Conservation (phyloP, 2,888 invertebrate genomes). For the Drosophila cognata region DNA sequence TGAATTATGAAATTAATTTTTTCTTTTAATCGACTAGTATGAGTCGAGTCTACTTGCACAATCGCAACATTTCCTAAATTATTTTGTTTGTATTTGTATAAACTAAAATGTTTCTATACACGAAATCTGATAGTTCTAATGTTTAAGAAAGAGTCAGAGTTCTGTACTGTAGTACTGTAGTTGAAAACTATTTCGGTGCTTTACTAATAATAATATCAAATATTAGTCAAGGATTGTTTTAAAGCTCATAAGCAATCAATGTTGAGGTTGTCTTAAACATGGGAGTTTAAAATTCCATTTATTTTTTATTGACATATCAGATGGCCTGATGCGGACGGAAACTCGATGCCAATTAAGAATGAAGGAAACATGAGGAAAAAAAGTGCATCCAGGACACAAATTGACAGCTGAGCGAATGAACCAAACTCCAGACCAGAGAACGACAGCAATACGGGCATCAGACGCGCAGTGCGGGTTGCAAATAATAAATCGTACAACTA, state of each 20-base stretch:
- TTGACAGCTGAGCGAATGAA: conserved; percentile 57
- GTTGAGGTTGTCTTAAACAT: neutral
- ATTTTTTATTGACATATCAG: conserved; percentile 23
- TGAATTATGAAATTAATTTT: neutral
- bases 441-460: conserved; percentile 3
- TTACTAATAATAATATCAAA: neutral
- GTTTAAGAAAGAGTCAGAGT: no score
- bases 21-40: no score
- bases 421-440: conserved; percentile 22
- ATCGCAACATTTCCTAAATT: no score
- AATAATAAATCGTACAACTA: conserved; percentile 51
- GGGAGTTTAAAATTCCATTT: neutral
- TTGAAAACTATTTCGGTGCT: no score
- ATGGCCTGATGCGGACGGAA: conserved; percentile 48
- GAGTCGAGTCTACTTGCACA: no score
- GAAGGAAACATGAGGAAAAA: conserved; percentile 57
- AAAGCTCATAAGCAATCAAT: neutral
- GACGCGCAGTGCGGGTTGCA: conserved; percentile 15
- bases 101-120: no score
- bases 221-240: conserved; percentile 21
- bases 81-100: no score
- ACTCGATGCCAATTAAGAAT: conserved; percentile 75
- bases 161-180: no score
- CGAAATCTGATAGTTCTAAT: no score
- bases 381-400: conserved; percentile 48